Base-by-base conservation (phyloP, 2,888 invertebrate genomes). In the Tetheella fluctuosa region DNA sequence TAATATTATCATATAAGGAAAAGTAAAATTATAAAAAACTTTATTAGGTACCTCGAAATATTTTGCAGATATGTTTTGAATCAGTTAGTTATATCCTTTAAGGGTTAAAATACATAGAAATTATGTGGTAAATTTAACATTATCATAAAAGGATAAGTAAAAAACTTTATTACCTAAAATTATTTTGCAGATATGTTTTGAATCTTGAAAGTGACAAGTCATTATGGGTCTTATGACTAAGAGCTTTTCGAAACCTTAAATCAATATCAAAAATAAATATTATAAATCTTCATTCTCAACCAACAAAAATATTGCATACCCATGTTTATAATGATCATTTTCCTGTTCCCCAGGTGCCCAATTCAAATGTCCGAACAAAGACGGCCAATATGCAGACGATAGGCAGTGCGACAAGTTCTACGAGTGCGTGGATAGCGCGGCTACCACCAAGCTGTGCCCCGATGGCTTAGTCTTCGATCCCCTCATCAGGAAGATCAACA, bases 391-490 rank as follows among this genome's bases (percentile, higher is more conserved):
- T 81, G 96, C 96, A 74, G 97, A 98, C 81, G 83, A 95, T 0
- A 88, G 94, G 37, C 97, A 98, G 84, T 98, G 98, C 82, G 98
- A 98, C 93, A 97, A 97, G 89, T 98, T 94, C 90, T 97, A 96
- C 90, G 94, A 96, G 62, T 98, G 98, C 83, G 84, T 84, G 0
- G 97, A 97, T 68, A 97, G 97, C 6, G 88, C 93, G 0, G 94
- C 96, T 37, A 95, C 92, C 68, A 95, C 95, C 73, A 97, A 97
- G 85, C 88, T 97, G 4, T 98, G 98, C 79, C 96, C 97, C 6
- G 98, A 98, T 84, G 98, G 98, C 64, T 94, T 98, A 42, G 97
- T 98, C 57, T 98, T 98, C 87, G 98, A 98, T 93, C 96, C 95
- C 0, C 89, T 95, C 70, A 97, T 96, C 85, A 95, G 97, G 77